Evolutionary conservation across 2,797 vertebrate species (phyloP).

Genomic region (Oryzias sinensis): DNA sequence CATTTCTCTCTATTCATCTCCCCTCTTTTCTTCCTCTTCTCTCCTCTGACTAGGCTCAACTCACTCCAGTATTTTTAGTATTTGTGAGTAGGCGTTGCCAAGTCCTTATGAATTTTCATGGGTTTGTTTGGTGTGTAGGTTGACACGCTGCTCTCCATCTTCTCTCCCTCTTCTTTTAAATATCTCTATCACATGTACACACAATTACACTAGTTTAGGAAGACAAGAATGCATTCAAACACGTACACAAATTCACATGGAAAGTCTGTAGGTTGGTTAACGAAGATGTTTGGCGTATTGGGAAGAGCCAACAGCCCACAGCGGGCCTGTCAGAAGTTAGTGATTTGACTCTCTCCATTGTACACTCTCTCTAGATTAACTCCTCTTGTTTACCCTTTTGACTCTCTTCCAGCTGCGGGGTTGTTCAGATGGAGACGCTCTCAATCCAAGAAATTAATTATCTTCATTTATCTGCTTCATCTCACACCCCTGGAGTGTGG

Average conservation of each 20-base stretch:
- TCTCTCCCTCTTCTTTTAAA: slow-evolving; percentile 32
- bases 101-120: slow-evolving; percentile 80
- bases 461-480: slow-evolving; percentile 66
- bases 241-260: slow-evolving; percentile 44
- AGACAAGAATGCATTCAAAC: slow-evolving; percentile 46
- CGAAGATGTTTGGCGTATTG: slow-evolving; percentile 68
- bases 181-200: slow-evolving; percentile 29
- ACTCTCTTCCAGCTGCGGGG: slow-evolving; percentile 45
- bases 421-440: slow-evolving; percentile 51
- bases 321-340: slow-evolving; percentile 55
- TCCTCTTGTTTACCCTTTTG: slow-evolving; percentile 34
- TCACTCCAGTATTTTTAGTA: slow-evolving; percentile 78
- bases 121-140: slow-evolving; percentile 78
- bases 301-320: slow-evolving; percentile 59
- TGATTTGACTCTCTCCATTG: slow-evolving; percentile 51
- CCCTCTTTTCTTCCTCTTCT: slow-evolving; percentile 53
- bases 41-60: slow-evolving; percentile 71
- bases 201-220: slow-evolving; percentile 48
- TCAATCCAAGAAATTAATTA: slow-evolving; percentile 70
- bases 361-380: slow-evolving; percentile 35
- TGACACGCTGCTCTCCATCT: slow-evolving; percentile 60
- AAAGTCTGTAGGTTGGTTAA: slow-evolving; percentile 72
- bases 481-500: slow-evolving; percentile 48
- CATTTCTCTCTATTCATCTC: slow-evolving; percentile 64
- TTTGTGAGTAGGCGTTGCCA: slow-evolving; percentile 75